phyloP scores from a whole-genome alignment of 2,113 vertebrate species.

The Pseudolaguvia tuberculata region DNA sequence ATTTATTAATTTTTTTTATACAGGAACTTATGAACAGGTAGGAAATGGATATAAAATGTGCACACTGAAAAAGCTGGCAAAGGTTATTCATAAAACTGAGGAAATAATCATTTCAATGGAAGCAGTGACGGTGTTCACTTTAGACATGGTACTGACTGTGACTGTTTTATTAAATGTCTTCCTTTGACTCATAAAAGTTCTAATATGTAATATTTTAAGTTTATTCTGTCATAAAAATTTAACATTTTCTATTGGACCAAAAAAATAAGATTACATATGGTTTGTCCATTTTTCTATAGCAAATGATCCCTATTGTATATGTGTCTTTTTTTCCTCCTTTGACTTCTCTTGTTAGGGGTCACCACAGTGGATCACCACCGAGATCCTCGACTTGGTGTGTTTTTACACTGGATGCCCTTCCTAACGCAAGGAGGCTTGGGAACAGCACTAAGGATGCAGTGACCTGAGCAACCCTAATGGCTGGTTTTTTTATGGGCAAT shows the following conservation, averaged over 20 bases:
- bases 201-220: conserved; percentile 43
- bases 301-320: background rate
- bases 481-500: too few relatives aligned
- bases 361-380: too few relatives aligned
- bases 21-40: background rate
- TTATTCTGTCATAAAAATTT: conserved; percentile 56
- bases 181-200: conserved; percentile 36
- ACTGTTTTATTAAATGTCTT: conserved; percentile 17
- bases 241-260: conserved; percentile 43
- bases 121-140: background rate
- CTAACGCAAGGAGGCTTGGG: too few relatives aligned
- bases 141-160: background rate
- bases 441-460: too few relatives aligned
- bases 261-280: too few relatives aligned
- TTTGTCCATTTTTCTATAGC: background rate
- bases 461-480: too few relatives aligned
- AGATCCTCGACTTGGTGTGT: too few relatives aligned
- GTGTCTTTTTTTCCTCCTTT: too few relatives aligned
- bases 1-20: background rate
- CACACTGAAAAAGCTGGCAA: conserved; percentile 6
- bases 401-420: too few relatives aligned
- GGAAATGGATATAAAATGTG: background rate
- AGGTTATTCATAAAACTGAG: conserved; percentile 12
- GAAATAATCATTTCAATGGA: conserved; percentile 19
- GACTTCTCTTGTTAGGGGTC: too few relatives aligned